phyloP scores from a whole-genome alignment of 2,888 invertebrate genomes.

The Cybosia mesomella region DNA sequence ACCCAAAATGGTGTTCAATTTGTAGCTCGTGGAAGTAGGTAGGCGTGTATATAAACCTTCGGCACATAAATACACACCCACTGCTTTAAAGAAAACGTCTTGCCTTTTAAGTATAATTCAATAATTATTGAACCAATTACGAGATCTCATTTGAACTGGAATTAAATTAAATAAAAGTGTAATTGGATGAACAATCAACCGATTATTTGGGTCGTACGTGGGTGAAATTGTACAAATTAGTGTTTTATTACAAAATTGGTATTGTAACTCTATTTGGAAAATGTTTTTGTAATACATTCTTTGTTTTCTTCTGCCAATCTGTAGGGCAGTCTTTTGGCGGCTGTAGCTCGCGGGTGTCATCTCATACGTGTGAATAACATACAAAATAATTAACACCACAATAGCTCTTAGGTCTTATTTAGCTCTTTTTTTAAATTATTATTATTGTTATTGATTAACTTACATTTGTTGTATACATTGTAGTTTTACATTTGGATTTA shows the following conservation, averaged over 20 bases:
- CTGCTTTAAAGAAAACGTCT: constrained; percentile 20
- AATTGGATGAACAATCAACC: constrained; percentile 41
- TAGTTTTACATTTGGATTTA: no score
- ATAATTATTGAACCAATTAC: constrained; percentile 46
- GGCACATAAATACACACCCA: constrained; percentile 37
- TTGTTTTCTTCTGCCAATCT: no score
- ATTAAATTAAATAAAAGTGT: constrained; percentile 41
- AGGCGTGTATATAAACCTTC: constrained; percentile 13
- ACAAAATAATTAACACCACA: no score
- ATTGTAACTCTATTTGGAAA: neutral
- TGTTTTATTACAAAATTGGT: constrained; percentile 20
- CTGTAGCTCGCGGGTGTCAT: no score
- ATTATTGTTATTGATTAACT: no score
- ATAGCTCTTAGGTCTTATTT: no score
- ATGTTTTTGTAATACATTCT: neutral
- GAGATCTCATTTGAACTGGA: constrained; percentile 31
- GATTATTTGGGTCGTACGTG: constrained; percentile 26
- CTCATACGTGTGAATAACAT: no score
- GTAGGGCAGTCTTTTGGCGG: no score
- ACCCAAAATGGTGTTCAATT: constrained; percentile 10
- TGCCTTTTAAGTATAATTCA: constrained; percentile 31
- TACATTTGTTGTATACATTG: no score
- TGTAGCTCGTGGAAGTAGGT: neutral
- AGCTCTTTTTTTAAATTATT: no score
- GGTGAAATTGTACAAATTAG: constrained; percentile 33